Evolutionary conservation across 2,113 vertebrate species (phyloP), one percentile per base, ranked within the genome.

Genomic region (Leptobrachium leishanense): DNA sequence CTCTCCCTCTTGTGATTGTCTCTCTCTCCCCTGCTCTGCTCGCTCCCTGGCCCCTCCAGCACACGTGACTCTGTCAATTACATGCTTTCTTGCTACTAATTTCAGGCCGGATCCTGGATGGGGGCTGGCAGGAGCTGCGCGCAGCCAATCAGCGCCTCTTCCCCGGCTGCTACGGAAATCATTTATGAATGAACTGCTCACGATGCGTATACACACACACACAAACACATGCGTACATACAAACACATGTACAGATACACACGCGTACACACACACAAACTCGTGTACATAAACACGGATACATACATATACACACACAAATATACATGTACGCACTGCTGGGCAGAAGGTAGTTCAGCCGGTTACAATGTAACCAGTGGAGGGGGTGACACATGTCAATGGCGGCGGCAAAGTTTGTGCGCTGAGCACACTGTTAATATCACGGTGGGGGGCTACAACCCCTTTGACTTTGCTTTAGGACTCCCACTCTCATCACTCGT

Each of bases 61-160:
- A 92, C 97, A 98, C 96, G 97, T 98, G 96, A 98, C 96, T 95
- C 86, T 88, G 91, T 92, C 95, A 95, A 96, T 97, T 95, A 95
- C 95, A 94, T 92, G 94, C 93, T 94, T 95, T 93, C 92, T 95
- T 88, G 93, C 93, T 91, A 89, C 94, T 95, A 94, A 95, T 96
- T 95, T 94, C 92, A 92, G 90, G 89, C 91, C 91, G 90, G 89
- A 88, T 90, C 87, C 85, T 88, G 85, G 84, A 89, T 11, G 55
- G 87, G 92, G 89, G 88, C 88, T 88, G 92, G 91, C 91, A 84
- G 83, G 84, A 85, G 88, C 63, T 84, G 89, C n/a, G 2, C 40
- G 85, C 57, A 92, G 84, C 93, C 92, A 94, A 94, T 93, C 88
- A 88, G 86, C 86, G 87, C 88, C 85, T 85, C 90, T 84, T 88